Evolutionary conservation across 2,888 invertebrate species (phyloP).

Genomic region (Torymus aiolomorphi): DNA sequence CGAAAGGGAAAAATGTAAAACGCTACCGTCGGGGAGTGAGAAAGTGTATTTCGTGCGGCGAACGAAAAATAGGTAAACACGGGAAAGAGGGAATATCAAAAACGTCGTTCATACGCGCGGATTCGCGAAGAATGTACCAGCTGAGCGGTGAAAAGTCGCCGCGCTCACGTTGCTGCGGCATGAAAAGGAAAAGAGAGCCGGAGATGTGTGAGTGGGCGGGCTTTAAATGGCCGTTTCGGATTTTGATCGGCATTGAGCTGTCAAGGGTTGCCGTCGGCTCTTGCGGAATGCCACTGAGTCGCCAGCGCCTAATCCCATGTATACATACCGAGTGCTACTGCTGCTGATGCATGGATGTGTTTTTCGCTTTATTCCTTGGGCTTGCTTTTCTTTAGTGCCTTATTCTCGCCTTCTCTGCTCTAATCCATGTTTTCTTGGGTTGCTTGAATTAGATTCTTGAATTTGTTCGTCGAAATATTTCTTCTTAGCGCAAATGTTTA

Average conservation of each 20-base stretch:
- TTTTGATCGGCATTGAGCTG: conserved; percentile 73
- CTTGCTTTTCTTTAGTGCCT: conserved; percentile 2
- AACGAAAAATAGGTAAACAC: conserved; percentile 2
- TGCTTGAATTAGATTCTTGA: no score
- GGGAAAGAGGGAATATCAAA: conserved; percentile 22
- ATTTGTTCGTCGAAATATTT: no score
- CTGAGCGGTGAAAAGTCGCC: background rate
- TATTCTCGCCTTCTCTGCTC: background rate
- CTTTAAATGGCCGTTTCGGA: conserved; percentile 70
- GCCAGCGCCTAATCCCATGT: conserved; percentile 66
- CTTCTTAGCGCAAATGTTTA: no score
- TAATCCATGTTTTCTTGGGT: background rate
- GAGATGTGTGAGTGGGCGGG: conserved; percentile 33
- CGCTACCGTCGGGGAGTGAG: background rate
- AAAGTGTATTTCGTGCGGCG: background rate
- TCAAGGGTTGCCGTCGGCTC: conserved; percentile 69
- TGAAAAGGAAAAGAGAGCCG: conserved; percentile 50
- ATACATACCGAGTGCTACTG: conserved; percentile 7
- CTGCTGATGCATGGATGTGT: background rate
- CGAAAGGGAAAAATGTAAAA: conserved; percentile 31
- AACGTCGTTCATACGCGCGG: conserved; percentile 2
- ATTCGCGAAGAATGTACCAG: conserved; percentile 10
- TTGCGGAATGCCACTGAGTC: conserved; percentile 66
- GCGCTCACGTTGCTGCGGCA: no score
- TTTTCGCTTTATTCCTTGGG: conserved; percentile 20